Evolutionary conservation across 2,888 invertebrate species (phyloP).

Genomic region (Notocelia uddmanniana): DNA sequence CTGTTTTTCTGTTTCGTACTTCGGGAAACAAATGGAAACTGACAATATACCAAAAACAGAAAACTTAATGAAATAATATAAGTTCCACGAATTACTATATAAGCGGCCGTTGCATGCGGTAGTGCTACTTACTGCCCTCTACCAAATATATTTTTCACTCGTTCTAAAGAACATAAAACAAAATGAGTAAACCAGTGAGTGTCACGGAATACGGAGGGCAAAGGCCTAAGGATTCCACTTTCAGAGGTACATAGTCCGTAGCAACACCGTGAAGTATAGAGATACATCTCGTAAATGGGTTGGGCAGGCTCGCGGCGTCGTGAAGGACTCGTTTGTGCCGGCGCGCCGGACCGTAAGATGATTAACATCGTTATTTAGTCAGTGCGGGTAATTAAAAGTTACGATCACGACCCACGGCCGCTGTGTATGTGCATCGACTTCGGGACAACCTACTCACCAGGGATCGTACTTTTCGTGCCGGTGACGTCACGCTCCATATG

Average conservation of each 20-base stretch:
- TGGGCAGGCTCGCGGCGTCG: slow-evolving; percentile 7
- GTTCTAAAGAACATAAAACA: background rate
- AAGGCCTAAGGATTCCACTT: slow-evolving; percentile 11
- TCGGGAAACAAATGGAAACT: no score
- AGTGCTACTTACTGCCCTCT: background rate
- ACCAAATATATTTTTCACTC: background rate
- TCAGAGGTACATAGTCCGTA: background rate
- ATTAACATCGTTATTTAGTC: slow-evolving; percentile 68
- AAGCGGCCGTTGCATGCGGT: no score
- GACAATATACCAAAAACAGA: no score
- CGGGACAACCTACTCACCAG: slow-evolving; percentile 9
- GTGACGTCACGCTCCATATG: no score
- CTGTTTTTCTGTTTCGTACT: no score
- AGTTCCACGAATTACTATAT: no score
- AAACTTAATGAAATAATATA: no score
- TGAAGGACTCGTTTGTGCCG: slow-evolving; percentile 52
- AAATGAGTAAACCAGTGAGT: slow-evolving; percentile 1
- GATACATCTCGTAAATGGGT: slow-evolving; percentile 21
- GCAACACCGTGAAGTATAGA: slow-evolving; percentile 9
- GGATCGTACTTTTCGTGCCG: no score
- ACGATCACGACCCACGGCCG: slow-evolving; percentile 53
- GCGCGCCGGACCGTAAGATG: slow-evolving; percentile 61
- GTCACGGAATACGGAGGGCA: background rate
- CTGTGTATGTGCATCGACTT: slow-evolving; percentile 48
- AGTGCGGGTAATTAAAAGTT: slow-evolving; percentile 77